phyloP scores from a whole-genome alignment of 2,113 vertebrate species.

The Pandion haliaetus region DNA sequence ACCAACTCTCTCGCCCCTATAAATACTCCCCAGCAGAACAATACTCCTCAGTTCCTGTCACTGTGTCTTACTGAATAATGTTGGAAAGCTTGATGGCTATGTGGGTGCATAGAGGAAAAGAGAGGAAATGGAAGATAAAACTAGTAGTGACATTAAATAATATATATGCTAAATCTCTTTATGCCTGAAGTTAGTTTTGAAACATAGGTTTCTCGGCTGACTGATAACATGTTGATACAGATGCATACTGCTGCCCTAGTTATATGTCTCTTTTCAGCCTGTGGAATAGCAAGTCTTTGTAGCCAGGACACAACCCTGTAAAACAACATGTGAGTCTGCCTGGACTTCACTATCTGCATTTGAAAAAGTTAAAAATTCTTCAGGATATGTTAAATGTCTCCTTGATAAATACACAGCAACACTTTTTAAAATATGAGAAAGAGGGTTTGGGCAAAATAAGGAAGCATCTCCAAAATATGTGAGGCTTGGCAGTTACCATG shows the following conservation, averaged over 20 bases:
- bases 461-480: not conserved
- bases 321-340: not conserved
- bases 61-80: not conserved
- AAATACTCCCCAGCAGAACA: not conserved
- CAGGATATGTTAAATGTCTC: not conserved
- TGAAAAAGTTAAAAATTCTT: not conserved
- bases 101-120: not conserved
- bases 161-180: not conserved
- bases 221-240: not conserved
- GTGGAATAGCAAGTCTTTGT: not conserved
- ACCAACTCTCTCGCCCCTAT: not conserved
- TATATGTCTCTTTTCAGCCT: not conserved
- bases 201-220: accelerated
- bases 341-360: not conserved
- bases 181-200: not conserved
- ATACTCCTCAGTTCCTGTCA: not conserved
- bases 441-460: not conserved
- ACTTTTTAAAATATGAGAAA: not conserved
- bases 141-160: not conserved
- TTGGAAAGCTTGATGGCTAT: not conserved
- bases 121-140: not conserved
- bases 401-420: not conserved
- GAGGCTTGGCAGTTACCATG: not conserved
- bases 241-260: not conserved
- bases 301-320: not conserved